Evolutionary conservation across 2,888 invertebrate species (phyloP).

Genomic region (Lasioglossum marginatum): DNA sequence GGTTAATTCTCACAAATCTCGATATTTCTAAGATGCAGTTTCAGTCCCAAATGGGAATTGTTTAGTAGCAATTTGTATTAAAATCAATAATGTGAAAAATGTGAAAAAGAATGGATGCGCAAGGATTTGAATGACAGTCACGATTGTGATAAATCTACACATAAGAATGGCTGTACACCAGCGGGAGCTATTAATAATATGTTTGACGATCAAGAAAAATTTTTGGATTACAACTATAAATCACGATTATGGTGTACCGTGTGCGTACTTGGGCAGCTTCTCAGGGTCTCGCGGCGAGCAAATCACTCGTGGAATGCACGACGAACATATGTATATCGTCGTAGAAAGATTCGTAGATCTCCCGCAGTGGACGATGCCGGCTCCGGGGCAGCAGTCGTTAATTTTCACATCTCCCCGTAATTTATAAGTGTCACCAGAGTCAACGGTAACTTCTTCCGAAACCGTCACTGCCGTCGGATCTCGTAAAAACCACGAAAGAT

Average conservation of each 20-base stretch:
- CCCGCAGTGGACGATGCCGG: slow-evolving; percentile 22
- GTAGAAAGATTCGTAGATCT: slow-evolving; percentile 48
- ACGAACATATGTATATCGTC: slow-evolving; percentile 37
- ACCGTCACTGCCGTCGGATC: slow-evolving; percentile 6
- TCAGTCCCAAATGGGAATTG: too few species aligned
- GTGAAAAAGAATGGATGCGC: too few species aligned
- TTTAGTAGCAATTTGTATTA: too few species aligned
- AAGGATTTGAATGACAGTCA: too few species aligned
- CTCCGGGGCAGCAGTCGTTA: slow-evolving; percentile 50
- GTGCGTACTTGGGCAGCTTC: slow-evolving; percentile 13
- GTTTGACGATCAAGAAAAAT: slow-evolving; percentile 2
- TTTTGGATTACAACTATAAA: slow-evolving; percentile 13
- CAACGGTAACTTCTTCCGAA: slow-evolving; percentile 60
- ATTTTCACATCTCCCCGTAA: slow-evolving; percentile 54
- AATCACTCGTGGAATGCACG: slow-evolving; percentile 50
- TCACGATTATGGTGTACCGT: not conserved
- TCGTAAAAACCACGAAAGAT: slow-evolving; percentile 38
- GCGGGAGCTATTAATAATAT: not conserved
- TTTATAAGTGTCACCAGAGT: slow-evolving; percentile 62
- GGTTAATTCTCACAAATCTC: too few species aligned
- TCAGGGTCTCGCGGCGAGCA: not conserved
- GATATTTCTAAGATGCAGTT: too few species aligned
- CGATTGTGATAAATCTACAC: too few species aligned
- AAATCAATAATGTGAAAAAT: too few species aligned
- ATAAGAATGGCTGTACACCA: too few species aligned